Evolutionary conservation across 2,797 vertebrate genomes (phyloP).

Genomic region (Lophotriccus pileatus): DNA sequence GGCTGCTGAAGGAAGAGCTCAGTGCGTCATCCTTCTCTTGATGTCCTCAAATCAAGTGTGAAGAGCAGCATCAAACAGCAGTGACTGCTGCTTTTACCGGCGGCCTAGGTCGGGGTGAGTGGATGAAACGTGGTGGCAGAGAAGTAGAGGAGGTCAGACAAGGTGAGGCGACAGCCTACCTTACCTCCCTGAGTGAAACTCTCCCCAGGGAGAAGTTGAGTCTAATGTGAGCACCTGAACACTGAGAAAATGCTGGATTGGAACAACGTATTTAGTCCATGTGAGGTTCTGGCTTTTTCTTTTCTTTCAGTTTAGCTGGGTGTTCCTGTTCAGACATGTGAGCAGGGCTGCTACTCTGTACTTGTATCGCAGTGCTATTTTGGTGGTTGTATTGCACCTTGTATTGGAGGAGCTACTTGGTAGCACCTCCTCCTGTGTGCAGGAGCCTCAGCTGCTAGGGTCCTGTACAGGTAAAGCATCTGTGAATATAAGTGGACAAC

Average conservation of each 20-base stretch:
- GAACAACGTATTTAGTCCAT: background rate
- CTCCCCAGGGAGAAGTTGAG: background rate
- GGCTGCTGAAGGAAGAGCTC: background rate
- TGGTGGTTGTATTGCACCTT: background rate
- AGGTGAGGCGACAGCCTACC: background rate
- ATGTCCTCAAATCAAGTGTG: background rate
- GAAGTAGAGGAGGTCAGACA: background rate
- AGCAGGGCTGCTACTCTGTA: background rate
- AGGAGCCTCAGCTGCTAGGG: background rate
- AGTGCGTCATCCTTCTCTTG: background rate
- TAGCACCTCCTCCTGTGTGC: background rate
- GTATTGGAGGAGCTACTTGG: background rate
- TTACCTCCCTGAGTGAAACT: background rate
- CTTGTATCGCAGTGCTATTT: background rate
- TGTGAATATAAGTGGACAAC: background rate
- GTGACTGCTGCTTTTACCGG: fast-evolving
- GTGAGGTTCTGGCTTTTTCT: fast-evolving
- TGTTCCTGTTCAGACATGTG: fast-evolving
- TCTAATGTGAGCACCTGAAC: background rate
- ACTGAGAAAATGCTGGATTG: background rate
- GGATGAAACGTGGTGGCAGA: background rate
- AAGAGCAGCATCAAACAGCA: background rate
- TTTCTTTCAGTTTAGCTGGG: background rate
- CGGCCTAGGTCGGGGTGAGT: fast-evolving
- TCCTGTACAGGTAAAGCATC: background rate